A percentile compares a stretch with the other conserved stretches of the same genome.
phyloP scores from a whole-genome alignment of 30 jellyfish, hydroid and myxozoan species.

The Chironex yamaguchii region DNA sequence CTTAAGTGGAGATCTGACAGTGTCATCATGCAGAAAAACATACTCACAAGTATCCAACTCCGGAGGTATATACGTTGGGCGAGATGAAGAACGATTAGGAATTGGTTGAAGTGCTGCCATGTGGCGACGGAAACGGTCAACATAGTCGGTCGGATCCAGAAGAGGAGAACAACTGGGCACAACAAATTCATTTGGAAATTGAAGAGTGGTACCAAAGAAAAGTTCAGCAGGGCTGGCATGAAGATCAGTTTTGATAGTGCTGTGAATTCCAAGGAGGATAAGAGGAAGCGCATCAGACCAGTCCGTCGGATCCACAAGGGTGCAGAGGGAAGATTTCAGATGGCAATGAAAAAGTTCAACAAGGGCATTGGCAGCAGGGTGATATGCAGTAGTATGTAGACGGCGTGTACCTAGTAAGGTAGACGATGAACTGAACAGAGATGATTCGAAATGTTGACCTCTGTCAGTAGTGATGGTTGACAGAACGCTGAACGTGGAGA shows the following conservation, averaged over 20 bases:
- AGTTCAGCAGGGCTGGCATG: no score
- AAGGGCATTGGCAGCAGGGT: conserved; percentile 67
- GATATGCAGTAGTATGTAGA: conserved; percentile 51
- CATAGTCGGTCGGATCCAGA: no score
- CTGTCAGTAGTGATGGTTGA: conserved; percentile 50
- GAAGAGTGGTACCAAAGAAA: no score
- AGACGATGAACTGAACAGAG: not conserved
- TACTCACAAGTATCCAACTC: no score
- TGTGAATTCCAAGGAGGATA: conserved; percentile 50
- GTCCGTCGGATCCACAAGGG: conserved; percentile 1
- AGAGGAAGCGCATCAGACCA: conserved; percentile 58
- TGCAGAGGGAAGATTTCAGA: conserved; percentile 16
- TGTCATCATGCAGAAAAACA: no score
- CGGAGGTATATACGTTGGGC: no score
- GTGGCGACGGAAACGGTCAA: no score
- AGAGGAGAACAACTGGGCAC: no score
- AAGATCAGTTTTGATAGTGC: conserved; percentile 51
- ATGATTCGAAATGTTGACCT: conserved; percentile 49
- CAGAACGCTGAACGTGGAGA: conserved; percentile 48
- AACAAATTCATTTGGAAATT: no score
- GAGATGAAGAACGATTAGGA: no score
- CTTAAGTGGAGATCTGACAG: no score
- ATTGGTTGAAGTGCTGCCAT: no score
- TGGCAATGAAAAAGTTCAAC: conserved; percentile 42
- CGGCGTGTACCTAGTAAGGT: not conserved